phyloP scores from a whole-genome alignment of 2,888 invertebrate species.

The Masnerella sp. region DNA sequence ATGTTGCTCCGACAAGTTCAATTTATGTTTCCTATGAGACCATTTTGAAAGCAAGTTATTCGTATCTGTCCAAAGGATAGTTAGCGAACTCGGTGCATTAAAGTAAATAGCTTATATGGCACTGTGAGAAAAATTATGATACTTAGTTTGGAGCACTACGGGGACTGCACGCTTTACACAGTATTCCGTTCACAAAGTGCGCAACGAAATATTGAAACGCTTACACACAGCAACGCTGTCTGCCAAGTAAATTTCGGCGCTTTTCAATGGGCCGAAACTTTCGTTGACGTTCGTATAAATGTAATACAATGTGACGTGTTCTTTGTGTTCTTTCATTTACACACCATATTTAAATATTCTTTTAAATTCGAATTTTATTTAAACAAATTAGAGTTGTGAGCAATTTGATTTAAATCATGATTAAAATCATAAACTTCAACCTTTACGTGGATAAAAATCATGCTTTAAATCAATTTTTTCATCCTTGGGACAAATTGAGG shows the following conservation, averaged over 20 bases:
- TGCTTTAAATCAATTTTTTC: too few species aligned
- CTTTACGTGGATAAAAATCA: too few species aligned
- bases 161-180: slow-evolving; percentile 33
- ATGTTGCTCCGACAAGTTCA: slow-evolving; percentile 29
- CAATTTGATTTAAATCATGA: too few species aligned
- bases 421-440: too few species aligned
- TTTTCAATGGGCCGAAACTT: slow-evolving; percentile 30
- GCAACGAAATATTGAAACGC: slow-evolving; percentile 42
- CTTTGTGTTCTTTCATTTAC: too few species aligned
- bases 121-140: slow-evolving; percentile 49
- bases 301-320: slow-evolving; percentile 35
- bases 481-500: too few species aligned
- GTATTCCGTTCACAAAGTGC: slow-evolving; percentile 38
- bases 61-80: slow-evolving; percentile 42
- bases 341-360: too few species aligned
- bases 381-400: too few species aligned
- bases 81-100: slow-evolving; percentile 52
- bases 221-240: slow-evolving; percentile 29
- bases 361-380: too few species aligned
- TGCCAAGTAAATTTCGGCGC: slow-evolving; percentile 34
- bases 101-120: slow-evolving; percentile 52
- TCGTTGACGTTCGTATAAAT: slow-evolving; percentile 39
- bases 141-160: slow-evolving; percentile 39
- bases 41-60: slow-evolving; percentile 49
- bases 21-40: slow-evolving; percentile 49